Conservation (phyloP, 2,888 invertebrate genomes). For the Troides helena region DNA sequence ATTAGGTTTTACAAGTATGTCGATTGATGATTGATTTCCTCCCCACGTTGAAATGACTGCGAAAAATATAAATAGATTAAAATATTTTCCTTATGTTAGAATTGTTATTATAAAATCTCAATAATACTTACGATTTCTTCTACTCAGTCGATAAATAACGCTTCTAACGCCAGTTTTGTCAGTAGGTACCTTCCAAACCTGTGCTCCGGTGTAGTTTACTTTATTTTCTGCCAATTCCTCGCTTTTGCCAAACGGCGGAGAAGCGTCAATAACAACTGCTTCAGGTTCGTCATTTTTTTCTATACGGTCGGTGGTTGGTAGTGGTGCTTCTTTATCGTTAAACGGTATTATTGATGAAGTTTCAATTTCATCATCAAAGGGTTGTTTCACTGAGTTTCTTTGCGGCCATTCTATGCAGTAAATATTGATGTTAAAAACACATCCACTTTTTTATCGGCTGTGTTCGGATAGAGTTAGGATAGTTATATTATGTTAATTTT, state of each 20-base stretch:
- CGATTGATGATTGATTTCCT: constrained; percentile 82
- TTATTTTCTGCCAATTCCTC: constrained; percentile 44
- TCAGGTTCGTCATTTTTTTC: constrained; percentile 33
- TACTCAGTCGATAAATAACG: constrained; percentile 54
- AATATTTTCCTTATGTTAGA: not conserved
- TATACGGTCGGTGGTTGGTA: constrained; percentile 25
- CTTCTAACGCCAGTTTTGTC: constrained; percentile 70
- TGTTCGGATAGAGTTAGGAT: not conserved
- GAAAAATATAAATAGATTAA: constrained; percentile 31
- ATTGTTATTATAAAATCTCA: not conserved
- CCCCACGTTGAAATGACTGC: constrained; percentile 84
- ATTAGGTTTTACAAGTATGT: constrained; percentile 85
- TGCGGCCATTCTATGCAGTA: constrained; percentile 60
- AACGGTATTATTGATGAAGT: constrained; percentile 34
- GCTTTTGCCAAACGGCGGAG: constrained; percentile 34
- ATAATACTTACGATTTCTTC: constrained; percentile 61
- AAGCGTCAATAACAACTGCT: constrained; percentile 31
- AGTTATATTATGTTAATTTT: not conserved
- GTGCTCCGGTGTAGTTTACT: constrained; percentile 87
- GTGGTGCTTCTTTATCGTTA: constrained; percentile 25
- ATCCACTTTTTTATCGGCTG: not conserved
- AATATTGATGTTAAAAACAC: constrained; percentile 12
- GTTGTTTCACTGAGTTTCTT: constrained; percentile 65
- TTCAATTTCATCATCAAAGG: constrained; percentile 40
- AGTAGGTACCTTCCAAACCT: constrained; percentile 85